Conservation (phyloP, 2,888 invertebrate genomes). For the Fragum whitleyi region DNA sequence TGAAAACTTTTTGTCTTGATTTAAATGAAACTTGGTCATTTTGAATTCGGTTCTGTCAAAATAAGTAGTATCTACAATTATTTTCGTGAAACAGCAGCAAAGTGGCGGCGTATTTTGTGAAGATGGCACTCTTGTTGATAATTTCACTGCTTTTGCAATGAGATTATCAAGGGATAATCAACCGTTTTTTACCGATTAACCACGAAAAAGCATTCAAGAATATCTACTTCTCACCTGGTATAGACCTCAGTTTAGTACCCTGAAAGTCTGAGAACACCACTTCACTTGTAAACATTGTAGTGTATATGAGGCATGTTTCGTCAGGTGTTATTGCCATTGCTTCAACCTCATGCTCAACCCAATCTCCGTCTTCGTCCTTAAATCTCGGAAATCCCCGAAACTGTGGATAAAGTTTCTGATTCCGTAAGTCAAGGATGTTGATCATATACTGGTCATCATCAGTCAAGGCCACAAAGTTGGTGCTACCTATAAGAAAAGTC, state of each 20-base stretch:
- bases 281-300: constrained; percentile 56
- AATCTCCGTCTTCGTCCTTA: constrained; percentile 45
- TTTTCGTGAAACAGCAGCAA: no score
- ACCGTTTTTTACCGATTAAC: no score
- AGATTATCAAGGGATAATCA: no score
- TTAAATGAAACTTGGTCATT: no score
- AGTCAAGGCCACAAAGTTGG: constrained; percentile 35
- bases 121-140: no score
- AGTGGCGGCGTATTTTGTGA: no score
- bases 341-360: constrained; percentile 56
- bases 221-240: constrained; percentile 37
- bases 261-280: constrained; percentile 57
- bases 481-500: no score
- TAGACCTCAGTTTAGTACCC: constrained; percentile 48
- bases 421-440: constrained; percentile 49
- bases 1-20: no score
- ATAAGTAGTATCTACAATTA: no score
- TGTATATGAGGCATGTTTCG: constrained; percentile 55
- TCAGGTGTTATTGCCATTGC: constrained; percentile 57
- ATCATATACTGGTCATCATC: constrained; percentile 45
- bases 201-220: no score
- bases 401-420: constrained; percentile 30
- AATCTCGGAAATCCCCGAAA: constrained; percentile 54
- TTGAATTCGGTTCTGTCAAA: no score
- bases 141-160: no score